Evolutionary conservation across 2,113 vertebrate genomes (phyloP).

Genomic region (Cygnus atratus): DNA sequence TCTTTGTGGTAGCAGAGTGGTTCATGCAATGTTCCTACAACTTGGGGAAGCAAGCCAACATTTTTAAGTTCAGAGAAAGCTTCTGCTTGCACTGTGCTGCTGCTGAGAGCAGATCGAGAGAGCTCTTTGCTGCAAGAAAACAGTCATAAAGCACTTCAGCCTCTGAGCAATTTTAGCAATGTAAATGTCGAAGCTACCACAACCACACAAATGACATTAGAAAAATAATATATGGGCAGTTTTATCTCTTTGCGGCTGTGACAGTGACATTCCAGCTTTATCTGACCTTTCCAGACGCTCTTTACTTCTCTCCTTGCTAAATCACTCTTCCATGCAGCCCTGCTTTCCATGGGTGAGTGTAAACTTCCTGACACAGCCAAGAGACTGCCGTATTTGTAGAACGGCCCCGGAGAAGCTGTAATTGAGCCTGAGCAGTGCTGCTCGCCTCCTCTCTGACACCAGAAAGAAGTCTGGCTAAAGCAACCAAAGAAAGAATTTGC

Average conservation of each 20-base stretch:
- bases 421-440: neutral
- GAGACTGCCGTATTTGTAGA: neutral
- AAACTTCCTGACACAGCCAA: neutral
- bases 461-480: neutral
- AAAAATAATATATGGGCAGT: neutral
- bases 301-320: constrained; percentile 21
- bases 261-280: constrained; percentile 48
- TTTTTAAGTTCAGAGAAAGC: neutral
- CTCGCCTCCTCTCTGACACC: neutral
- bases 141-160: constrained; percentile 7
- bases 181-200: neutral
- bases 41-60: neutral
- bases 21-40: neutral
- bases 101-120: neutral
- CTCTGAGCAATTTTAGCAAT: constrained; percentile 20
- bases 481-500: neutral
- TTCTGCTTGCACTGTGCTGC: neutral
- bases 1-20: neutral
- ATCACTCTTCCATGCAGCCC: neutral
- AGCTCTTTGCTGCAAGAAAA: neutral
- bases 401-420: neutral
- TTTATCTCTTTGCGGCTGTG: neutral
- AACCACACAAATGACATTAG: constrained; percentile 28
- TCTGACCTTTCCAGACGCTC: constrained; percentile 57
- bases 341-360: neutral